These are phyloP conservation scores for Rhynchomys soricoides DNA, from an alignment of 2,113 vertebrate genomes.

Conservation along the genomic window DNA sequence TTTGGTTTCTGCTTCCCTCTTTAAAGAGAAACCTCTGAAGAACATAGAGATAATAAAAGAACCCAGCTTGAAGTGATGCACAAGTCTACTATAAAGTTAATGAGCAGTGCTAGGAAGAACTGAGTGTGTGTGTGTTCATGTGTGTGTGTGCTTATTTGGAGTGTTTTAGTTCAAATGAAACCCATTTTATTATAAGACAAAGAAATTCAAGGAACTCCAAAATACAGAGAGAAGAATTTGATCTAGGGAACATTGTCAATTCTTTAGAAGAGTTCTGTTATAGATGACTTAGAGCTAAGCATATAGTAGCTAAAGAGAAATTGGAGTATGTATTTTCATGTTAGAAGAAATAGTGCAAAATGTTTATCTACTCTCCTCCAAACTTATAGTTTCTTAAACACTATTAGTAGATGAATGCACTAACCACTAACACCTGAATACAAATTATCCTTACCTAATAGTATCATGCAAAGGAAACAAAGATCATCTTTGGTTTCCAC, in stretches of 20 bases:
- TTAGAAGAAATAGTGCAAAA: constrained; percentile 32
- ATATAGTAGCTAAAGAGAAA: background rate
- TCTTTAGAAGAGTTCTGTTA: constrained; percentile 44
- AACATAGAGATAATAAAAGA: constrained; percentile 75
- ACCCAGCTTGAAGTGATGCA: constrained; percentile 56
- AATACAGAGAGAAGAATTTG: constrained; percentile 1
- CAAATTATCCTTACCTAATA: background rate
- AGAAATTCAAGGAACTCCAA: constrained; percentile 76
- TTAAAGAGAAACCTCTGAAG: constrained; percentile 77
- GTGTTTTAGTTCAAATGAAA: constrained; percentile 71
- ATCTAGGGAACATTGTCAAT: background rate
- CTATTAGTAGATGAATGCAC: background rate
- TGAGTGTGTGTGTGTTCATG: background rate
- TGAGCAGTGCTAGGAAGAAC: constrained; percentile 61
- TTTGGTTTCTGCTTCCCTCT: constrained; percentile 83
- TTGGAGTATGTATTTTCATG: background rate
- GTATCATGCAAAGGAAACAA: background rate
- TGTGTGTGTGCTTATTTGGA: background rate
- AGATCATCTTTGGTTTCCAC: background rate
- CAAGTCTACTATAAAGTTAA: constrained; percentile 29
- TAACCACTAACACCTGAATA: background rate
- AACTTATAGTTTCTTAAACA: constrained; percentile 26
- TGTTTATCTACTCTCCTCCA: background rate
- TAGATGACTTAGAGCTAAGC: constrained; percentile 32
- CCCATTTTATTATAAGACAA: constrained; percentile 75